Percentiles rank a stretch among this genome's conserved stretches.
phyloP scores from a whole-genome alignment of 2,888 invertebrate species.

The Acholoe squamosa region DNA sequence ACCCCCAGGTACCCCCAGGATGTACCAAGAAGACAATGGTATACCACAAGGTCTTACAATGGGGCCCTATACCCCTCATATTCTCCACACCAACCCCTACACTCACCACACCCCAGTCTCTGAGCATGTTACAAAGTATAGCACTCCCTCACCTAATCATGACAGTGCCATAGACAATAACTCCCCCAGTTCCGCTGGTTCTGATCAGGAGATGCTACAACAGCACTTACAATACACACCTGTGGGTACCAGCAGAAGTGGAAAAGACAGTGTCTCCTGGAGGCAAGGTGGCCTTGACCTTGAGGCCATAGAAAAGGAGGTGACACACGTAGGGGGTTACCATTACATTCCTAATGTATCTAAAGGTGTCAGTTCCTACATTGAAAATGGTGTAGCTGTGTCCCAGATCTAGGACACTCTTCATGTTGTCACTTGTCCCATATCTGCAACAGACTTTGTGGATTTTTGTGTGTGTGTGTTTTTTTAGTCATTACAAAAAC shows the following conservation, averaged over 20 bases:
- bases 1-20: background rate
- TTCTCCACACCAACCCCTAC: background rate
- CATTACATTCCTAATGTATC: background rate
- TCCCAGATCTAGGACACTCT: conserved; percentile 34
- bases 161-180: conserved; percentile 58
- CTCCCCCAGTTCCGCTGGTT: conserved; percentile 41
- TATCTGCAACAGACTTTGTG: no score
- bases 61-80: background rate
- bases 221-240: background rate
- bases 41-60: background rate
- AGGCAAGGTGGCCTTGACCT: conserved; percentile 1
- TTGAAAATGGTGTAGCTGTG: conserved; percentile 26
- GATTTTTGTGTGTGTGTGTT: no score
- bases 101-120: background rate
- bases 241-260: background rate
- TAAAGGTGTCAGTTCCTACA: background rate
- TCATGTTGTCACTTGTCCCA: no score
- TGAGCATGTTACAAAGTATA: background rate
- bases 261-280: background rate
- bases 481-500: no score
- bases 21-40: background rate
- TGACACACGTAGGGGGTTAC: background rate
- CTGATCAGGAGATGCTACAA: conserved; percentile 31
- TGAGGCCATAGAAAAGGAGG: conserved; percentile 41
- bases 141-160: conserved; percentile 46